Conservation (phyloP, 2,888 invertebrate genomes). For the Priocnemis perturbator region DNA sequence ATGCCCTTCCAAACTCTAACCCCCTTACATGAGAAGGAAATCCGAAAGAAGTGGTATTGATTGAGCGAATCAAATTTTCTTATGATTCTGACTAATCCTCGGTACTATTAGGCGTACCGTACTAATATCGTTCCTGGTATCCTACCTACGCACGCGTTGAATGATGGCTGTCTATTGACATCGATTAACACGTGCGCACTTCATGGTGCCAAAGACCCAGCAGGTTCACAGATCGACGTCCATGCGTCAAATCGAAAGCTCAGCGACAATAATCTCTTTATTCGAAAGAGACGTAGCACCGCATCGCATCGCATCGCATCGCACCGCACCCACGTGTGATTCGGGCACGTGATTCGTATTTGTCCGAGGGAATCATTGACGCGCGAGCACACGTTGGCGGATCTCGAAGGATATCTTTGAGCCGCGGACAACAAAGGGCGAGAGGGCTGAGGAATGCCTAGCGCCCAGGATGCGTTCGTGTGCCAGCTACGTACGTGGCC, state of each 20-base stretch:
- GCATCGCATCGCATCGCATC: too few species aligned
- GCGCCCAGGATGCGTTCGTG: neutral
- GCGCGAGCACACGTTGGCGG: conserved; percentile 9
- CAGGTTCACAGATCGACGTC: neutral
- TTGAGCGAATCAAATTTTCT: neutral
- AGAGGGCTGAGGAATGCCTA: conserved; percentile 23
- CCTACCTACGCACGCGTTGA: too few species aligned
- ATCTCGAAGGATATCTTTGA: conserved; percentile 23
- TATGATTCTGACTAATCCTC: neutral
- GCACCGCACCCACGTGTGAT: conserved; percentile 17
- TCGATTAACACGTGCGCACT: conserved; percentile 15
- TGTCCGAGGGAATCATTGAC: conserved; percentile 31
- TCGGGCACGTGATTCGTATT: conserved; percentile 36
- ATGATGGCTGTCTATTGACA: conserved; percentile 1
- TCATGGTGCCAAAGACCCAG: conserved; percentile 11
- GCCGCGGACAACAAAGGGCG: conserved; percentile 29
- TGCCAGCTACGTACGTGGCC: neutral
- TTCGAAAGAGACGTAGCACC: conserved; percentile 21
- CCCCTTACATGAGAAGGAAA: neutral
- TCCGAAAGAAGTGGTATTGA: neutral
- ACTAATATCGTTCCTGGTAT: neutral
- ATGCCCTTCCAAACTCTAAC: neutral
- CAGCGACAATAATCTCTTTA: conserved; percentile 11
- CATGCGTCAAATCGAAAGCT: conserved; percentile 18
- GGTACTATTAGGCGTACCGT: neutral